Base-by-base conservation (phyloP, 2,888 invertebrate species). In the Eristalis pertinax region DNA sequence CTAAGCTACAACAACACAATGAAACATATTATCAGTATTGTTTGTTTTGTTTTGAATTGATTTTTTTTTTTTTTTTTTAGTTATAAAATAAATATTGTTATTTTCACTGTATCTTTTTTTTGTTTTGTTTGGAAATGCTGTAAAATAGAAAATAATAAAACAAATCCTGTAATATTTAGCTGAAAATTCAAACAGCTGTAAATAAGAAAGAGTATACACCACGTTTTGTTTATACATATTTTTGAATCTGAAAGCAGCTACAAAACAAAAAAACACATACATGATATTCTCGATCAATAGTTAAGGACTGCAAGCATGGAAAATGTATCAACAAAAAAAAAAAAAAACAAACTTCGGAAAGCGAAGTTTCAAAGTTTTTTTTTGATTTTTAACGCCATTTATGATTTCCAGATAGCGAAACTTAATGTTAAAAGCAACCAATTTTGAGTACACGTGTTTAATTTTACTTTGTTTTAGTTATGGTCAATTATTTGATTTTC, bases 1-100 rank as follows among this genome's bases (percentile, higher is more conserved):
- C 90, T 90, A 90, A 90, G 90, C 90, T 99, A 99, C 97, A 98
- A 91, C 63, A 93, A 93, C 89, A 89, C 89, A 90, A 91, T 77
- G 89, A 90, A 90, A 90, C 89, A 90, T 90, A 84, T 65, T 87
- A 87, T 87, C 84, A 87, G 84, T 87, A 87, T 83, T 78, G 83
- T 83, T 86, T 83, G 83, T 56, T 73, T 79, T 84, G 70, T 78
- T 83, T 80, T 69, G 50, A 79, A 43, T 60, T 60, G 60, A 62
- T 70, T 69, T 68, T 68, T 79, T 78, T 81, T 73, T 13, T 58
- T 70, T 69, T 64, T 62, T 79, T 78, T 81, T 72, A n/a, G 64
- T 65, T 74, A 75, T 72, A 68, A 76, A 81, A 68, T 81, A 60
- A 56, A 63, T 77, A 68, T 73, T 62, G 73, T 69, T 63, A 65